Evolutionary conservation across 2,888 invertebrate genomes (phyloP).

Genomic region (Clivina fossor): DNA sequence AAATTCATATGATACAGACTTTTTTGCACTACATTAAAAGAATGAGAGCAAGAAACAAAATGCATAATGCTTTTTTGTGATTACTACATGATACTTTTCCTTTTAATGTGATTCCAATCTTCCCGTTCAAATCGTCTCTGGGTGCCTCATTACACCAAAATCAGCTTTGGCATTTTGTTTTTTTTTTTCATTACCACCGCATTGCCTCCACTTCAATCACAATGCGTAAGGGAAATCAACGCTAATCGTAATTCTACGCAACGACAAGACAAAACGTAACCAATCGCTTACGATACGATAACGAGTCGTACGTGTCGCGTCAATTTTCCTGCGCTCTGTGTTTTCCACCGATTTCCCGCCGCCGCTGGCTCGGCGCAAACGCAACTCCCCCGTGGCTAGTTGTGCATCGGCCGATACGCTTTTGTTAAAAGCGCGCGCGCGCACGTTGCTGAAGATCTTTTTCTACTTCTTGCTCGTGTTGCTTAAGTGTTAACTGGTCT

Average conservation of each 20-base stretch:
- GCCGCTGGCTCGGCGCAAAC: not conserved
- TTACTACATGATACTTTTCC: too few species aligned
- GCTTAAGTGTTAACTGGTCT: too few species aligned
- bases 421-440: constrained; percentile 11
- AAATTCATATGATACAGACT: too few species aligned
- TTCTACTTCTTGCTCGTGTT: not conserved
- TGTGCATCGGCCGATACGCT: constrained; percentile 7
- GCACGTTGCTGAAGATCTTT: constrained; percentile 1
- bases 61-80: too few species aligned
- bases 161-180: constrained; percentile 10
- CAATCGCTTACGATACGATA: not conserved
- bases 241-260: constrained; percentile 7
- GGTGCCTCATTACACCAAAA: not conserved
- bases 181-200: not conserved
- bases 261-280: too few species aligned
- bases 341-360: constrained; percentile 6
- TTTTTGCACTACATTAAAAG: too few species aligned
- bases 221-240: constrained; percentile 6
- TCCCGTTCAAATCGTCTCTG: too few species aligned
- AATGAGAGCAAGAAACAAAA: too few species aligned
- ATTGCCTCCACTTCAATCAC: constrained; percentile 14
- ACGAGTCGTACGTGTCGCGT: not conserved
- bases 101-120: too few species aligned
- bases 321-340: too few species aligned
- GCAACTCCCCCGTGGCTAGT: constrained; percentile 3